Base-by-base conservation (phyloP, 2,888 invertebrate genomes). In the Mimachlamys varia region DNA sequence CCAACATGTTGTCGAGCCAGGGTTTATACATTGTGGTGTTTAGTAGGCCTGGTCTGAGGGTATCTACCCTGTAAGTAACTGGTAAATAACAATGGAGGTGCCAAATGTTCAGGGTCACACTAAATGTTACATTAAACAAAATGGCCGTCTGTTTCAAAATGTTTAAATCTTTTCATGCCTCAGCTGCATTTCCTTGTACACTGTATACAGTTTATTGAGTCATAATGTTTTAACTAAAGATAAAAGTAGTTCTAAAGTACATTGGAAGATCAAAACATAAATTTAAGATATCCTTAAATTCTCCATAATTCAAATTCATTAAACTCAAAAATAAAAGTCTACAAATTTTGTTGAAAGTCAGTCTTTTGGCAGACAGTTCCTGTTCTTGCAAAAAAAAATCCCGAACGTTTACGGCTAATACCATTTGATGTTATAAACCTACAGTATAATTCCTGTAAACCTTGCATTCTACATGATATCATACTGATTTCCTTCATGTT, bases 81-180 rank as follows among this genome's bases (percentile, higher is more conserved):
- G 33, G 76, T 76, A 76, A 10, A 27, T 58, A 58, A 58, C 12
- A 33, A 76, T 33, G 22, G 2, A 10, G 33, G 76, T 76, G 76
- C 76, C 76, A 76, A 76, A 76, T 76, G 76, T 76, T 76, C 76
- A 76, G 76, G 33, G 76, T 76, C 76, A 22, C 7, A 27, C 27
- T n/a, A n/a, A 62, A 62, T 44, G 44, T 62, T 58, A 27, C n/a
- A n/a, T 12, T 2, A 76, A 76, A 44, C 44, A 44, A 76, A 76
- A 76, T 76, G 76, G 76, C 33, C 15, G 76, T 33, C 22, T 10
- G 62, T 22, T 62, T 62, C 62, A 62, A 62, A 44, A 44, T 44
- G 44, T 5, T 44, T 3, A 44, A 62, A 3, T n/a, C 12, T 33
- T 27, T 76, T 76, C 12, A 10, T 76, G 76, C 33, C 33, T 33